Evolutionary conservation across 1,140 invertebrate genomes (phyloP), one percentile per base, ranked within the genome.

Genomic region (Cydia fagiglandana): DNA sequence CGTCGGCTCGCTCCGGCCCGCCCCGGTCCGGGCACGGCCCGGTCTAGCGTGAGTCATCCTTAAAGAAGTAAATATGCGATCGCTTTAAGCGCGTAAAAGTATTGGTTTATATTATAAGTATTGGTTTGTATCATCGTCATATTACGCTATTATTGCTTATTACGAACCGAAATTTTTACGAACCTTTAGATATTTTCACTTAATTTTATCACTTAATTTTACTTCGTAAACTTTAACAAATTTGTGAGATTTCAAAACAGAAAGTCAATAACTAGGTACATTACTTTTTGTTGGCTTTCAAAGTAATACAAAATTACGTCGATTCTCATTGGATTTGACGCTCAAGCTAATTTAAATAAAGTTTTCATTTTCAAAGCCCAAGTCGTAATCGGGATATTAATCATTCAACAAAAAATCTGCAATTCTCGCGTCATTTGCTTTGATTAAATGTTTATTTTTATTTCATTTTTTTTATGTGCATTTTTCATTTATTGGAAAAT

Each of bases 251-350:
- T 61, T 24, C 9, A 24, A 61, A 61, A 9, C 56, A 24, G 20
- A 61, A 24, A 61, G 56, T 24, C 17, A 61, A 38, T 17, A 38
- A 41, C n/a, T 70, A 70, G 34, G 34, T 41, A 38, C 34, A 38
- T 70, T 64, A 50, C 75, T 73, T 76, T 73, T 76, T 30, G 70
- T 70, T 76, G 77, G 73, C 75, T 47, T 75, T 68, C 24, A 61
- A 77, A 75, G 77, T 77, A 73, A 47, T 75, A 73, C 56, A 20
- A 74, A 77, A 78, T 73, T 76, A 74, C 73, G 28, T 75, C 68
- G 47, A 45, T 76, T 75, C 76, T 80, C 73, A 78, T 78, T 73
- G 73, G 73, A 79, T 79, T 79, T 75, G 24, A 70, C 53, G 73
- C 73, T 20, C 73, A 78, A 74, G 79, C 70, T 73, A 76, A 78